phyloP scores from a whole-genome alignment of 1,140 invertebrate genomes.

The Cotesia chilonis region DNA sequence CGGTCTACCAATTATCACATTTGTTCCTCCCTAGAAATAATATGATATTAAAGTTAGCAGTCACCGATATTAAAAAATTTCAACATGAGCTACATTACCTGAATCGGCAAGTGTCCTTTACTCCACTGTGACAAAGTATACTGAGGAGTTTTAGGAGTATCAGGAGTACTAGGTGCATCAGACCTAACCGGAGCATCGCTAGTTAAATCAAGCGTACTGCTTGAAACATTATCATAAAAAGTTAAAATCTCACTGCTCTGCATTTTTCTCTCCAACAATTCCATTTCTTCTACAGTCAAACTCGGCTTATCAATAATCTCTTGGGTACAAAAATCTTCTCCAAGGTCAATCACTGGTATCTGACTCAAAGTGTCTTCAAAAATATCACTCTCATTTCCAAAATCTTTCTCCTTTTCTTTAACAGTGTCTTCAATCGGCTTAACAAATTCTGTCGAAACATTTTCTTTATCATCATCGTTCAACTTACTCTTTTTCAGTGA shows the following conservation, averaged over 20 bases:
- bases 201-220: background rate
- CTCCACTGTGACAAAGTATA: constrained; percentile 49
- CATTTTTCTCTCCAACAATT: background rate
- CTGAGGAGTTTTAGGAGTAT: constrained; percentile 11
- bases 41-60: background rate
- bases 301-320: constrained; percentile 34
- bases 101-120: constrained; percentile 54
- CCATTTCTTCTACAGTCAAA: background rate
- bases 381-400: background rate
- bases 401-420: background rate
- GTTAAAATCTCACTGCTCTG: background rate
- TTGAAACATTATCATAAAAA: background rate
- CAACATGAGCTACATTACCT: background rate
- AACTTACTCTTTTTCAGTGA: background rate
- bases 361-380: constrained; percentile 50
- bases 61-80: background rate
- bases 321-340: constrained; percentile 53
- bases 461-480: background rate
- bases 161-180: background rate
- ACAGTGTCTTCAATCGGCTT: too few species aligned
- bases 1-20: background rate
- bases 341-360: constrained; percentile 57
- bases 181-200: background rate
- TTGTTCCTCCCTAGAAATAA: background rate
- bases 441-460: background rate